Conservation (phyloP, 2,113 vertebrate genomes). For the Siniperca chuatsi region DNA sequence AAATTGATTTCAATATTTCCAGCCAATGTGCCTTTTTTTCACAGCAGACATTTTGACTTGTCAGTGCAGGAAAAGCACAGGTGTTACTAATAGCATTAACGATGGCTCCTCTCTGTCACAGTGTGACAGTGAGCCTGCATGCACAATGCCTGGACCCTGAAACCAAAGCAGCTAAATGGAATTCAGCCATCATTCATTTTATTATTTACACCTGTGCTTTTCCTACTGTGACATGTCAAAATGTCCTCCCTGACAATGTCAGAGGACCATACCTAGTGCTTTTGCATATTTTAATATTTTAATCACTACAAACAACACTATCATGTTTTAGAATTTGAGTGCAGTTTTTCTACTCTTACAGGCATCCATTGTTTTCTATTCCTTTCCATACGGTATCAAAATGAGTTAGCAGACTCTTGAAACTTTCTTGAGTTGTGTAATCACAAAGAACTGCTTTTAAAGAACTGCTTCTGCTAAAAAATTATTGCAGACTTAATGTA, state of each 20-base stretch:
- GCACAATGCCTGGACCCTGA: not conserved
- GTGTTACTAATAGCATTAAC: not conserved
- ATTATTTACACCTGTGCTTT: not conserved
- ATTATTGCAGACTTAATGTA: not conserved
- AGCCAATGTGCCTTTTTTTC: not conserved
- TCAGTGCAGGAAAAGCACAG: not conserved
- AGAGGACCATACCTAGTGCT: not conserved
- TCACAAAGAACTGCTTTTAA: not conserved
- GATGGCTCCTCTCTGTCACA: not conserved
- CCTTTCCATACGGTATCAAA: not conserved
- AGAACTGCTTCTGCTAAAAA: not conserved
- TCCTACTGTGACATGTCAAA: not conserved
- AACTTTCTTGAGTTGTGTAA: not conserved
- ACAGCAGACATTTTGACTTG: not conserved
- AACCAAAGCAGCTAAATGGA: not conserved
- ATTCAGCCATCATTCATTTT: not conserved
- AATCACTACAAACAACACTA: not conserved
- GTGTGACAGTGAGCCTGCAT: not conserved
- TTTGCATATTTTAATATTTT: too few relatives aligned
- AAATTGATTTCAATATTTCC: conserved; percentile 2
- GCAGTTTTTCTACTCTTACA: not conserved
- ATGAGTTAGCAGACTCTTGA: not conserved
- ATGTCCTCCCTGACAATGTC: not conserved
- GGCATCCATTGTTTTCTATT: not conserved
- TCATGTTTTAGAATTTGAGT: not conserved